Evolutionary conservation across 2,113 vertebrate genomes (phyloP).

Genomic region (Bubalus kerabau): DNA sequence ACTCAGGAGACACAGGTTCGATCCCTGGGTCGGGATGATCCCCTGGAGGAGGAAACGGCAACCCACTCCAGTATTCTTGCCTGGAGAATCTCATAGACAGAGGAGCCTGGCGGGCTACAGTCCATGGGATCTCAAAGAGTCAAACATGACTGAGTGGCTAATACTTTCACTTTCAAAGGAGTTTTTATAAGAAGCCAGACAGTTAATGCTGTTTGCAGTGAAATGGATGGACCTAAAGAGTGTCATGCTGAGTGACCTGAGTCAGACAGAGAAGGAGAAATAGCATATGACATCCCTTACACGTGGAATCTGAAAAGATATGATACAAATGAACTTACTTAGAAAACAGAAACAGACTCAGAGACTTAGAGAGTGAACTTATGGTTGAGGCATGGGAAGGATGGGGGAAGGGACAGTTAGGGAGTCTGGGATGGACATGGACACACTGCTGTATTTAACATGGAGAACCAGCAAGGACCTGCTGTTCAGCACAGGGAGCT

Average conservation of each 20-base stretch:
- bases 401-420: no score
- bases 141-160: not conserved
- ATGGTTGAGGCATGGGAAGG: no score
- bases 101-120: not conserved
- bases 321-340: not conserved
- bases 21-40: rapidly evolving
- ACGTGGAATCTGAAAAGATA: not conserved
- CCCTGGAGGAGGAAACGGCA: not conserved
- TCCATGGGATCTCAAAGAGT: not conserved
- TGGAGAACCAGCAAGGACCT: not conserved
- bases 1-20: not conserved
- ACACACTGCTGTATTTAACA: no score
- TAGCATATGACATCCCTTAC: not conserved
- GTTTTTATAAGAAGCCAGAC: not conserved
- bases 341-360: not conserved
- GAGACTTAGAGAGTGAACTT: not conserved
- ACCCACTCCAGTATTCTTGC: not conserved
- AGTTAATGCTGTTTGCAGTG: not conserved
- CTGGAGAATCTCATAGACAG: not conserved
- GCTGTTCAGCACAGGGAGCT: rapidly evolving
- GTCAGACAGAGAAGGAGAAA: not conserved
- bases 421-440: no score
- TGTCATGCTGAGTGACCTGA: not conserved
- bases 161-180: not conserved
- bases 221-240: not conserved